Conservation (phyloP, 2,888 invertebrate species). For the Gymnocheta viridis region DNA sequence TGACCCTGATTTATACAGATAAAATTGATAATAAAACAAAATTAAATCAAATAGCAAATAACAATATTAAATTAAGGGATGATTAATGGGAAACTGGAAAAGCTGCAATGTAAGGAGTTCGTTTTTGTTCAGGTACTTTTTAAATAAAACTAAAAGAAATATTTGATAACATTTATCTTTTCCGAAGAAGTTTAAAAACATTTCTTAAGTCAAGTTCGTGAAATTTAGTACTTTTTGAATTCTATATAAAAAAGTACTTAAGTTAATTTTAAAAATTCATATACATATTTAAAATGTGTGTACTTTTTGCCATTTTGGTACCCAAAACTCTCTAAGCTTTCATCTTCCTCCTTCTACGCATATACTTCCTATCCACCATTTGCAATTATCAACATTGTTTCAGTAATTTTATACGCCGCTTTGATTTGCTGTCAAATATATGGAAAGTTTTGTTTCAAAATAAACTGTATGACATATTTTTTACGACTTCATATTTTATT, state of each 20-base stretch:
- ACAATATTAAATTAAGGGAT: slow-evolving; percentile 14
- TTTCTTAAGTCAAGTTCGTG: no score
- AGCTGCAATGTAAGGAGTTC: neutral
- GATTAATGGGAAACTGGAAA: neutral
- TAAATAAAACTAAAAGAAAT: neutral
- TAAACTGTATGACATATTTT: slow-evolving; percentile 44
- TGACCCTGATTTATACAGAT: slow-evolving; percentile 56
- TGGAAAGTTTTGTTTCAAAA: neutral
- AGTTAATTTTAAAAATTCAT: no score
- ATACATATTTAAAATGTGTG: no score
- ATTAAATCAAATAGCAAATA: slow-evolving; percentile 27
- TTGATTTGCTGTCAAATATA: neutral
- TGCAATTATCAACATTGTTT: slow-evolving; percentile 12
- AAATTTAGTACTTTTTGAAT: no score
- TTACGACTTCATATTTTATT: slow-evolving; percentile 59
- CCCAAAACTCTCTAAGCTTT: neutral
- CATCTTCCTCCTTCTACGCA: no score
- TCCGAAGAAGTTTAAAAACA: no score
- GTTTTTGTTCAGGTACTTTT: neutral
- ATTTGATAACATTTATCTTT: neutral
- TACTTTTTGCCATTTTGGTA: neutral
- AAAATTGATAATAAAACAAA: slow-evolving; percentile 59
- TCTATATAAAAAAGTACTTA: no score
- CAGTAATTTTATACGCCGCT: slow-evolving; percentile 9
- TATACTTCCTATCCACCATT: neutral